These are phyloP conservation scores for Bedellia somnulentella DNA, from an alignment of 2,888 invertebrate genomes.

Conservation along the genomic window DNA sequence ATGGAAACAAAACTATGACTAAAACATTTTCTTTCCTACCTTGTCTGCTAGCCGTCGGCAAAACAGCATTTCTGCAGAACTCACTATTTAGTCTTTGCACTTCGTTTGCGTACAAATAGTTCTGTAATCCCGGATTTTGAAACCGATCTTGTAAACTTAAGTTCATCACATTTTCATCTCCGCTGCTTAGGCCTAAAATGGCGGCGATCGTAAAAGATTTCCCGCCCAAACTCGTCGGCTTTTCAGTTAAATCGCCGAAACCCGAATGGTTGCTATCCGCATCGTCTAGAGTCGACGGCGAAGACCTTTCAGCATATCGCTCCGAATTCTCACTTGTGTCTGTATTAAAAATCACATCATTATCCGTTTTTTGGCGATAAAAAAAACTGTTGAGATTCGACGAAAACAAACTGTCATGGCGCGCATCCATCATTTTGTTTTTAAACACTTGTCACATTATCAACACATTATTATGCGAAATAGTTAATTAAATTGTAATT, in stretches of 20 bases:
- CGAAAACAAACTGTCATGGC: too few relatives aligned
- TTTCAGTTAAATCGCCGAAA: constrained; percentile 47
- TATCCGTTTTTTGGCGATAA: too few relatives aligned
- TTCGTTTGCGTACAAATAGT: constrained; percentile 42
- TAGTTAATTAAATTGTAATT: too few relatives aligned
- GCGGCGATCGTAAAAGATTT: constrained; percentile 89
- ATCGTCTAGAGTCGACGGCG: constrained; percentile 38
- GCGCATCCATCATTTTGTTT: too few relatives aligned
- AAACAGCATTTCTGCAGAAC: constrained; percentile 28
- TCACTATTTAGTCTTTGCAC: constrained; percentile 40
- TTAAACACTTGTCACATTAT: too few relatives aligned
- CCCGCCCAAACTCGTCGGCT: constrained; percentile 46
- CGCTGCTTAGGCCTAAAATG: constrained; percentile 73
- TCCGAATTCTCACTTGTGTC: constrained; percentile 20
- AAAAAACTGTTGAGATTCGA: too few relatives aligned
- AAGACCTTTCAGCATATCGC: constrained; percentile 25
- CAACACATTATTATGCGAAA: too few relatives aligned
- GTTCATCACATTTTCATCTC: constrained; percentile 53
- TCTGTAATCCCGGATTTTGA: constrained; percentile 44
- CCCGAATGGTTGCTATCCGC: constrained; percentile 37
- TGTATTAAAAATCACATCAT: too few relatives aligned
- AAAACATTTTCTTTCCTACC: too few relatives aligned
- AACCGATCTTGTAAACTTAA: constrained; percentile 54
- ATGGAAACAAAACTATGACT: too few relatives aligned
- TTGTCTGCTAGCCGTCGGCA: constrained; percentile 31